Evolutionary conservation across 1,140 invertebrate genomes (phyloP), one percentile per base, ranked within the genome.

Genomic region (Ctenoplectra terminalis): DNA sequence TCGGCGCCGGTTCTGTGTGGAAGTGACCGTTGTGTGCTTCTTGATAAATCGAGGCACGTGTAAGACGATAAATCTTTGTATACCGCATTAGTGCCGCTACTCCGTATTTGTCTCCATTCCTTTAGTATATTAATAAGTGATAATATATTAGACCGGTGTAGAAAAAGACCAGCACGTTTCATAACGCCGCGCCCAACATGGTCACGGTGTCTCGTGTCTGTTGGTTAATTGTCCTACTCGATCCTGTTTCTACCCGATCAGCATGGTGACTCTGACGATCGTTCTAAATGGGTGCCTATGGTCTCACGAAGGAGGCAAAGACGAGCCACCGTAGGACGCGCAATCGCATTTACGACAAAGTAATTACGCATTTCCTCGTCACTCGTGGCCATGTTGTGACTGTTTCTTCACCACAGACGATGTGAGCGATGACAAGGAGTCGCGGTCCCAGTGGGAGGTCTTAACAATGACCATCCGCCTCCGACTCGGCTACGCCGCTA

Each of bases 391-490:
- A 81, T 86, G 84, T 87, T 87, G 83, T 84, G 89, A 90, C 86
- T 87, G 89, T 83, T 90, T 85, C 82, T 75, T 88, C 79, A 50
- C 84, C 85, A 73, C 88, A 61, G 83, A 85, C 89, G 84, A 90
- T 87, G 87, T 90, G 89, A 90, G 89, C 88, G 89, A 90, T 90
- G 89, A 90, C 89, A 90, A 88, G 89, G 89, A 90, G 89, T 90
- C 87, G 87, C 86, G 74, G 82, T 63, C 89, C 86, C 89, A 67
- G 89, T 90, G 89, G 89, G 89, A 90, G 89, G 89, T 90, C 89
- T 85, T 82, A 83, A 90, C 89, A 90, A 90, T 90, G 88, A 84
- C 87, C 84, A 90, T 90, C 87, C 89, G 84, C 83, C 89, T 90
- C 82, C 84, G 77, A 88, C 83, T 88, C 82, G 85, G 83, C 66